Conservation (phyloP, 1,140 invertebrate genomes). For the Caenorhabditis inopinata region DNA sequence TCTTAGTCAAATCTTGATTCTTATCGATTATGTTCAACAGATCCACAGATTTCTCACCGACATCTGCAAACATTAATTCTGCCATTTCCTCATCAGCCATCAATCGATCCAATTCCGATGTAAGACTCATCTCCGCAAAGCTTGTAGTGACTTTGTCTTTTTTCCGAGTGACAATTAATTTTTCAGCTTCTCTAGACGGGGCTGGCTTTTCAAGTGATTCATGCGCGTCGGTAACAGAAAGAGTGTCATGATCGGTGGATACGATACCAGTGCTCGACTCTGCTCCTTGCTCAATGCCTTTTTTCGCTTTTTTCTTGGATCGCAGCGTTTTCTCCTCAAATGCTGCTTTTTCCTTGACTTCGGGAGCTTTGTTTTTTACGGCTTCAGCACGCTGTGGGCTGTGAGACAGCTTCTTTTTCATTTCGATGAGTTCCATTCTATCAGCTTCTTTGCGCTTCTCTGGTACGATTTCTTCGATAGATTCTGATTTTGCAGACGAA, state of each 20-base stretch:
- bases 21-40: not conserved
- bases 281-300: not conserved
- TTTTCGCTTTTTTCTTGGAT: not conserved
- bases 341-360: not conserved
- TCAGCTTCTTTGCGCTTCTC: not conserved
- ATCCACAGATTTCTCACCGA: not conserved
- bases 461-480: not conserved
- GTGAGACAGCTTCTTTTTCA: not conserved
- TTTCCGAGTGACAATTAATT: not conserved
- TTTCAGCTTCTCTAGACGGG: not conserved
- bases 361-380: not conserved
- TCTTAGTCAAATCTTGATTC: not conserved
- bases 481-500: constrained; percentile 12
- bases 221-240: not conserved
- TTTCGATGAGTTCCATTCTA: not conserved
- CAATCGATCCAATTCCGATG: not conserved
- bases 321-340: not conserved
- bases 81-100: constrained; percentile 10
- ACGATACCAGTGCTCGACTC: not conserved
- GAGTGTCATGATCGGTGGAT: not conserved
- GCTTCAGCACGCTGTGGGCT: not conserved
- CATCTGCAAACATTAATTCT: constrained; percentile 13
- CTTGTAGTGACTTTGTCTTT: not conserved
- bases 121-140: not conserved
- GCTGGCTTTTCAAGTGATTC: not conserved